Evolutionary conservation across 1,140 invertebrate genomes (phyloP), one percentile per base, ranked within the genome.

Genomic region (Trichogramma pretiosum): DNA sequence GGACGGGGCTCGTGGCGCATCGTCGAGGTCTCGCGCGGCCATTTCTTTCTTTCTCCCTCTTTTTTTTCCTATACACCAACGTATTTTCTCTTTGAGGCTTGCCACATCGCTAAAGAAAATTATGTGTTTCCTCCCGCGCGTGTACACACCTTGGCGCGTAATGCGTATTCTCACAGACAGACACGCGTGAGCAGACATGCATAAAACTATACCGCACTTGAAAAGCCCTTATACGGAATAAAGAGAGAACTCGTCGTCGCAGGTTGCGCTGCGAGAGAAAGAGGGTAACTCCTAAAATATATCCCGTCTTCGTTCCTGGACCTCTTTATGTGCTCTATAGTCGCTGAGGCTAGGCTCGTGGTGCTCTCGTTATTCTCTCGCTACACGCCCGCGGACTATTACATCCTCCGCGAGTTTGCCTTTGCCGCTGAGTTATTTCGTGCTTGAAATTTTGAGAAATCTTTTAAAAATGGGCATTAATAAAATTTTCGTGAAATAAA

Each of bases 51-150:
- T 28, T 7, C 24, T 28, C 24, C 11, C 24, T 28, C 24, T 28
- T 11, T 28, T 11, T 28, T 11, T 28, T 28, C 11, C 24, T 28
- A 5, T 28, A 5, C 11, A 5, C 11, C 24, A 10, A n/a, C 19
- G 23, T 11, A 5, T 30, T 40, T 32, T 49, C 26, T 23, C 32
- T 50, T 50, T 45, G 47, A 49, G 47, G 47, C 17, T 35, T 19
- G 8, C 10, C 16, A 19, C 40, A 23, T 35, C 17, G 13, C 8
- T 11, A 33, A 36, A 21, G 40, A 50, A 50, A 49, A 49, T 37
- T 50, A 45, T 50, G 48, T 41, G 34, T 32, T n/a, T n/a, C n/a
- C n/a, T n/a, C n/a, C n/a, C n/a, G 24, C 30, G 19, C 37, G 17
- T 18, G 28, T 36, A 34, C 5, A 13, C 21, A 14, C 3, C 8